These are phyloP conservation scores for Caloenas nicobarica DNA, from an alignment of 2,113 vertebrate species.

Conservation along the genomic window DNA sequence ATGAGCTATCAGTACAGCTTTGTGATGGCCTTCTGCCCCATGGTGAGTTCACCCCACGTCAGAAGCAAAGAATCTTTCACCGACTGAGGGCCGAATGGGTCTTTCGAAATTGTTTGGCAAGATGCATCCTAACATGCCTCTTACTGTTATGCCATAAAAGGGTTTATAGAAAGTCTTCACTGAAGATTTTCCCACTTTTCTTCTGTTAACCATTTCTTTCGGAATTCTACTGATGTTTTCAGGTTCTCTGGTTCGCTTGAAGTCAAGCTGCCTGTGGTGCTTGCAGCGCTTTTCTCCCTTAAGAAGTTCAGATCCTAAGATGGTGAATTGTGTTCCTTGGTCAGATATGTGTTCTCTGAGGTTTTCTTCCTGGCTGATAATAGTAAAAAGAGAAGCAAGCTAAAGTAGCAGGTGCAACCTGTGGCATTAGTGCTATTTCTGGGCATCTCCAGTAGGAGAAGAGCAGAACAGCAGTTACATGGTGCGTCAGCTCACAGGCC, in stretches of 20 bases:
- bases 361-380: neutral
- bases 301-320: neutral
- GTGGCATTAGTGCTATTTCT: neutral
- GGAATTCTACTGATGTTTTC: neutral
- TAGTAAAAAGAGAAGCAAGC: neutral
- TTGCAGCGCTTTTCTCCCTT: neutral
- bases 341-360: neutral
- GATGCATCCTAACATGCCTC: neutral
- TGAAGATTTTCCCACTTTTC: neutral
- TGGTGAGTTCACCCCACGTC: neutral
- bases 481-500: neutral
- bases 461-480: neutral
- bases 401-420: neutral
- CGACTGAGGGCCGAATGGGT: neutral
- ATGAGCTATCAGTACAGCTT: neutral
- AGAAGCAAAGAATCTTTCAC: neutral
- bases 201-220: neutral
- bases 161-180: neutral
- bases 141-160: neutral
- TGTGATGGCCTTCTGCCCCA: neutral
- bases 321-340: neutral
- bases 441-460: neutral
- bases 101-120: conserved; percentile 18
- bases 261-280: neutral
- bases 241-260: neutral